phyloP scores from a whole-genome alignment of 2,888 invertebrate genomes.

The Agonopterix heracliana region DNA sequence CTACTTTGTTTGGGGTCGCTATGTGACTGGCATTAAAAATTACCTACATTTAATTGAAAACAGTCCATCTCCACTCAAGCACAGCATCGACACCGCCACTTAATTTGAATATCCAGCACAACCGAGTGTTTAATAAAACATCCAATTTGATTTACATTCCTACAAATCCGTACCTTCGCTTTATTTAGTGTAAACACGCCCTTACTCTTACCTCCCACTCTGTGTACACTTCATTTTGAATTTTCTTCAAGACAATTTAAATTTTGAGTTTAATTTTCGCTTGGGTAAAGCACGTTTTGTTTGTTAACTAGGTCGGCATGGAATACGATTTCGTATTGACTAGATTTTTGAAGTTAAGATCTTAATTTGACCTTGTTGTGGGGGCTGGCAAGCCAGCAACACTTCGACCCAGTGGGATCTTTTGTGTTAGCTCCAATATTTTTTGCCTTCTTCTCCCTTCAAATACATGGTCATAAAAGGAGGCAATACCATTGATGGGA shows the following conservation, averaged over 20 bases:
- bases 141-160: slow-evolving; percentile 71
- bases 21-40: too few relatives aligned
- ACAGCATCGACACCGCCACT: slow-evolving; percentile 55
- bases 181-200: slow-evolving; percentile 65
- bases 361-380: too few relatives aligned
- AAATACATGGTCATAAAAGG: too few relatives aligned
- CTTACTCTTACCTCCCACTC: slow-evolving; percentile 37
- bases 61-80: slow-evolving; percentile 31
- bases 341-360: too few relatives aligned
- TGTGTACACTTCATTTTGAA: slow-evolving; percentile 30
- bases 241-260: slow-evolving; percentile 31
- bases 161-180: slow-evolving; percentile 69
- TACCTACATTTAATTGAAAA: too few relatives aligned
- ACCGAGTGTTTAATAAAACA: slow-evolving; percentile 74
- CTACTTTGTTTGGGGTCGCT: too few relatives aligned
- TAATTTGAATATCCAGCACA: slow-evolving; percentile 72
- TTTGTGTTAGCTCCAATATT: too few relatives aligned
- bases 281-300: slow-evolving; percentile 18
- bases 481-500: too few relatives aligned
- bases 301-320: background rate
- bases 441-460: too few relatives aligned
- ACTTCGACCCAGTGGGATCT: too few relatives aligned
- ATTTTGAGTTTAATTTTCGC: slow-evolving; percentile 38
- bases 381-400: too few relatives aligned
- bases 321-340: too few relatives aligned